Base-by-base conservation (phyloP, 2,797 vertebrate species). In the Lagocephalus sceleratus region DNA sequence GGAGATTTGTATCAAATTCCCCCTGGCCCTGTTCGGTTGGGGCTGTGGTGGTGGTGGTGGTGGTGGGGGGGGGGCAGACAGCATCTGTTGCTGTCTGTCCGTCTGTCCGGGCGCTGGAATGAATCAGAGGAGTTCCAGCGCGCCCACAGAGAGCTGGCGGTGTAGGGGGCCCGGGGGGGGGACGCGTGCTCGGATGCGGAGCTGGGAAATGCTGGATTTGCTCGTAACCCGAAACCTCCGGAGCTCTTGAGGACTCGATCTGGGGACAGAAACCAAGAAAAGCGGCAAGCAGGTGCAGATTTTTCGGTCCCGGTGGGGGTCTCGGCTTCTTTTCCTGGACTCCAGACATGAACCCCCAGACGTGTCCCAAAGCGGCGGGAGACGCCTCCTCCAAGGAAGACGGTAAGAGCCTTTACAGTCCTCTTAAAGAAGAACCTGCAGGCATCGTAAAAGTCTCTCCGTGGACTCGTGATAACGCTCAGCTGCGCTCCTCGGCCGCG, bases 31-130 rank as follows among this genome's bases (percentile, higher is more conserved):
- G 49, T 58, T 49, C 5, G 5, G 43, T 40, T 73, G 61, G 62
- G n/a, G n/a, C n/a, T n/a, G 51, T 22, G 54, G 56, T 35, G 21
- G 2, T 16, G 32, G 32, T 4, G 32, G 11, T n/a, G 62, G 51
- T 22, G 54, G 56, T 35, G 21, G 2, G 17, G 32, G 32, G 5
- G 32, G 11, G 2, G 32, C 11, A 29, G 29, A 10, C 16, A 2
- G 32, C 88, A 89, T 74, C 82, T 88, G 89, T 20, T 49, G 53
- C 76, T 56, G 66, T 82, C n/a, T 54, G 67, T 83, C 87, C 20
- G 10, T 91, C 78, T 71, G 46, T 11, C 47, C 1, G 7, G 2
- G 12, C 14, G 32, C 32, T 35, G 29, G 19, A 35, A 21, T 48
- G 56, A 57, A 14, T 39, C 2, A 20, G 29, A 23, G 10, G 5